Evolutionary conservation across 2,888 invertebrate genomes (phyloP).

Genomic region (Miltochrista miniata): DNA sequence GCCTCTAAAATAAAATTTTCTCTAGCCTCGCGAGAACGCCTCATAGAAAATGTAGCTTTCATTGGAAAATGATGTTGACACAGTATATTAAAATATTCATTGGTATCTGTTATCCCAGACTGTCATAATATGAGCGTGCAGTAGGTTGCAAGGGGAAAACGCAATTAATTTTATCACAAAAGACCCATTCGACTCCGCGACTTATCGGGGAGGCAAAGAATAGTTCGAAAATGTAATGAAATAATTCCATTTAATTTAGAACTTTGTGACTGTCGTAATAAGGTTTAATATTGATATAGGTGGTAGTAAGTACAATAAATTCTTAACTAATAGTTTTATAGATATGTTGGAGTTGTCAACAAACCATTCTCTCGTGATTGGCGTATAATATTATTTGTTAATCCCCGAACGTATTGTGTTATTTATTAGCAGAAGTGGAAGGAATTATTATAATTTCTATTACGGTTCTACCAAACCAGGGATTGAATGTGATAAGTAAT

Average conservation of each 20-base stretch:
- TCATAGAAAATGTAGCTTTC: constrained; percentile 2
- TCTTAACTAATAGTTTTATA: constrained; percentile 24
- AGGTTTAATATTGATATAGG: constrained; percentile 10
- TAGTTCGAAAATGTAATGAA: constrained; percentile 43
- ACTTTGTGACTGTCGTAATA: constrained; percentile 11
- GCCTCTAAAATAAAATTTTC: not conserved
- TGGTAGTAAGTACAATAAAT: not conserved
- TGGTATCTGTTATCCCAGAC: constrained; percentile 36
- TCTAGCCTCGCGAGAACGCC: not conserved
- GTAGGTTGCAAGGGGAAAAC: constrained; percentile 63
- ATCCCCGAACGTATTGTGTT: not conserved
- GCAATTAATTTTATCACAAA: constrained; percentile 78
- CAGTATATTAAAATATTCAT: constrained; percentile 18
- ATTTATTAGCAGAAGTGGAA: not conserved
- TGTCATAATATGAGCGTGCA: constrained; percentile 42
- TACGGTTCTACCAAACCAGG: too few species aligned
- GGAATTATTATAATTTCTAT: too few species aligned
- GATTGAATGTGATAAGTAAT: not conserved
- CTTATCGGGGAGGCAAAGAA: constrained; percentile 41
- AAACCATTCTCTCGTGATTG: constrained; percentile 11
- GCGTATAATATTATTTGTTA: constrained; percentile 11
- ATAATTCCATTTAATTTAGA: constrained; percentile 20
- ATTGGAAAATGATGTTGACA: constrained; percentile 17
- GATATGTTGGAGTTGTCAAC: constrained; percentile 12
- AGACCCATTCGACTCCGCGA: constrained; percentile 50